Evolutionary conservation across 2,113 vertebrate species (phyloP), one percentile per base, ranked within the genome.

Genomic region (Atrichornis clamosus): DNA sequence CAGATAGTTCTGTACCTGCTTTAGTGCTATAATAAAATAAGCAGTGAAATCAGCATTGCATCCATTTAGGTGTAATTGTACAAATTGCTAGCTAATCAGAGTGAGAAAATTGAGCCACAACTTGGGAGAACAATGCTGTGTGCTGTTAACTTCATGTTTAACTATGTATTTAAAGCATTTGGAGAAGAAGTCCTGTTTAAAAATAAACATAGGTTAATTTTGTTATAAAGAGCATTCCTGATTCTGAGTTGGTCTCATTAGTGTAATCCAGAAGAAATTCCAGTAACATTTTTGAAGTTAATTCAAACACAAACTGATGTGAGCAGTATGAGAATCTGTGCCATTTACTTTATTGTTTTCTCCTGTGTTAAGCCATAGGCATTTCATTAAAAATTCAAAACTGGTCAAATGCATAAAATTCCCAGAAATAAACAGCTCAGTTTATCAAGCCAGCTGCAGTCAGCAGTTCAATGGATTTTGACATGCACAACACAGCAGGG

Each of bases 1-100:
- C 49, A 91, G 69, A 95, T 87, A 96, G 47, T 60, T 96, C 89
- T 73, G 91, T 97, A 97, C 84, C 90, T 98, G 65, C 58, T 96
- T 96, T 96, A 96, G 42, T 65, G 73, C 53, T 89, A 15, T 94
- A 97, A 97, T 97, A 97, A 98, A 97, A 94, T 90, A 97, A 96
- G 74, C 47, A 55, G 78, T 89, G 93, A 96, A 97, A 97, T 94
- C 92, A 97, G 84, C 82, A 95, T 76, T 97, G 74, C 63, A 95
- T 90, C 81, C 78, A 97, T 97, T 97, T 97, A 96, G 49, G 83
- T 96, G 39, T 93, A 97, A 97, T 97, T 97, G 91, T 97, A 93
- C 95, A 97, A 97, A 97, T 94, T 97, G 95, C 90, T 92, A 96
- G 87, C 90, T 97, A 97, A 97, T 97, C 93, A 96, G 83, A 95